Evolutionary conservation across 2,888 invertebrate genomes (phyloP).

Genomic region (Anoplius nigerrimus): DNA sequence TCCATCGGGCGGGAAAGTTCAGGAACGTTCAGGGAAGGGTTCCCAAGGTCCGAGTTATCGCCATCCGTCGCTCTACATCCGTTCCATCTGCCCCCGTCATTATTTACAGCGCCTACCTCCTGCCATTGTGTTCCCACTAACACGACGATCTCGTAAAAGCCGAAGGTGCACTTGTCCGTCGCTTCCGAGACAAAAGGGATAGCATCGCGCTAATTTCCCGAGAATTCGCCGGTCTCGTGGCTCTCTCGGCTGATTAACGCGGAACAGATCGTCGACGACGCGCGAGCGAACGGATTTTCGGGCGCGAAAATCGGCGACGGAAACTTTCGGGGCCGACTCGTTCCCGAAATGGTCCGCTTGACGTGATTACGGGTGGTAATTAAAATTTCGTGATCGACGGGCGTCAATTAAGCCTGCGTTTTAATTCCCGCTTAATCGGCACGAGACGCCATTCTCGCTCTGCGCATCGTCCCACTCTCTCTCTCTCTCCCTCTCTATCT

Average conservation of each 20-base stretch:
- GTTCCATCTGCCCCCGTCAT: slow-evolving; percentile 35
- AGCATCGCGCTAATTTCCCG: no score
- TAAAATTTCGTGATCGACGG: neutral
- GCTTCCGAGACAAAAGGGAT: no score
- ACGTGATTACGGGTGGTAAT: slow-evolving; percentile 1
- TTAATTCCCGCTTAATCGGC: slow-evolving; percentile 15
- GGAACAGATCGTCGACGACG: no score
- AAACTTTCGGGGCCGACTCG: no score
- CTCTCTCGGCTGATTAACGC: no score
- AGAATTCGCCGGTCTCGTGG: no score
- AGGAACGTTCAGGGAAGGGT: slow-evolving; percentile 16
- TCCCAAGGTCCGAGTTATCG: slow-evolving; percentile 27
- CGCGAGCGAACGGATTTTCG: no score
- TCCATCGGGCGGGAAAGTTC: slow-evolving; percentile 19
- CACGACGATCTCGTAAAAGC: slow-evolving; percentile 10
- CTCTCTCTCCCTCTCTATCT: slow-evolving; percentile 1
- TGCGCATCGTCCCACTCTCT: neutral
- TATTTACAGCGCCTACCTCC: slow-evolving; percentile 16
- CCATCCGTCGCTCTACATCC: slow-evolving; percentile 32
- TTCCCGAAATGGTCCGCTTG: neutral
- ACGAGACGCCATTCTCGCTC: neutral
- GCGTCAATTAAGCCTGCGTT: slow-evolving; percentile 5
- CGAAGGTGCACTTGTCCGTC: slow-evolving; percentile 10
- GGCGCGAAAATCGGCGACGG: no score
- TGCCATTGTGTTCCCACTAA: slow-evolving; percentile 32